Evolutionary conservation across 23 tunicate species (phyloP), one percentile per base, ranked within the genome.

Genomic region (Clavelina lepadiformis): DNA sequence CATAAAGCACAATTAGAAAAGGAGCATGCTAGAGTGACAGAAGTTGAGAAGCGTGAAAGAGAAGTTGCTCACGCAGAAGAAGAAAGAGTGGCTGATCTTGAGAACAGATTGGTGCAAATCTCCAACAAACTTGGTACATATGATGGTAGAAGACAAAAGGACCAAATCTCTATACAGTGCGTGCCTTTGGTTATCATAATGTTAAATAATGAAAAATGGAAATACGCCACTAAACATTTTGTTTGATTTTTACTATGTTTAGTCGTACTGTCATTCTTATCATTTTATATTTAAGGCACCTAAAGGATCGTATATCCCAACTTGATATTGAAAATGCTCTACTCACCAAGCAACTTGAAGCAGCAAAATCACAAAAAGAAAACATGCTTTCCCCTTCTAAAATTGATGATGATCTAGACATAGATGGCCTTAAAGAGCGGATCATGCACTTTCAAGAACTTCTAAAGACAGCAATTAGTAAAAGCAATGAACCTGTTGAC

Each of bases 91-190:
- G 68, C 83, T 34, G 79, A 82, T 51, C 74, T 86, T 28, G 95
- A 86, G 38, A 65, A 51, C 49, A 58, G 76, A 34, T 38, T 86
- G 6, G 74, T 81, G 37, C 84, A 86, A 72, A 70, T 86, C 2
- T 86, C 95, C 6, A 86, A 77, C 59, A 75, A 72, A 59, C 57
- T 86, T 68, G 95, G 87, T 31, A 31, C 69, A 31, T 88, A 88
- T 46, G 86, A 79, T 20, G 78, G 72, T 24, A 58, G 54, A 29
- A 61, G 77, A 38, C 86, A 80, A 31, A 70, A 80, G 32, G 86
- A 80, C 38, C 78, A 68, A 27, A 31, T 70, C 20, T 62, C 72
- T 0, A 80, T 80, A 31, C 86, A 71, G 86, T 80, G 54, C 34
- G 69, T 55, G 21, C 8, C 20, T n/a, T 54, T 54, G 22, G 8